Base-by-base conservation (phyloP, 2,113 vertebrate genomes). In the Proteles cristata region DNA sequence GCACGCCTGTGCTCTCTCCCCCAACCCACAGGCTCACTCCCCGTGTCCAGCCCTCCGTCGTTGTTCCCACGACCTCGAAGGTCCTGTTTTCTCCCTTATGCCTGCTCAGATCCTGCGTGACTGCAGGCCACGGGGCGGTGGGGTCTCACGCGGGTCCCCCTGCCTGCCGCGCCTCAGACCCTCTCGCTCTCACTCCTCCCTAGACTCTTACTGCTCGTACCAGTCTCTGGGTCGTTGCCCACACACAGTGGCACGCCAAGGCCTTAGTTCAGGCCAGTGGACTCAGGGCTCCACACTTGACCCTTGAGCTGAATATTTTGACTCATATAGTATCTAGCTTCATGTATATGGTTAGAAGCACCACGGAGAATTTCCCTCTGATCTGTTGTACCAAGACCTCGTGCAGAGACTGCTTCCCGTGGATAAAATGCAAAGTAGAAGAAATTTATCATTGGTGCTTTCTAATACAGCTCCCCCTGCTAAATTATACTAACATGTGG, bases 1-100 rank as follows among this genome's bases (percentile, higher is more conserved):
- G 93, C 96, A 94, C 45, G 94, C 94, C 81, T 96, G 90, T 61
- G 69, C 84, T 94, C 43, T 93, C 96, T 97, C 94, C 97, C 95
- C 95, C 97, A 96, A 83, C 68, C 87, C n/a, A 6, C 43, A 45
- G 80, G 90, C 79, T 96, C 31, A 39, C 74, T 96, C 79, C 94
- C 94, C 48, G 3, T 10, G 35, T 77, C 91, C 85, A 63, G 35
- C 58, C 90, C 92, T 91, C 80, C 19, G 19, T 69, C 2, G 6
- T 31, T 19, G 43, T 97, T 97, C 96, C 94, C 95, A 96, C 3
- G 26, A 87, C 90, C 88, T 79, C 73, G 76, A 95, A 85, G 53
- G 84, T 77, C 90, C 92, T 58, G 26, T 80, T 92, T 96, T 33
- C 43, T 82, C 61, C 74, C 45, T 45, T 77, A 39, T 53, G 88